Evolutionary conservation across 2,113 vertebrate genomes (phyloP).

Genomic region (Pipra filicauda): DNA sequence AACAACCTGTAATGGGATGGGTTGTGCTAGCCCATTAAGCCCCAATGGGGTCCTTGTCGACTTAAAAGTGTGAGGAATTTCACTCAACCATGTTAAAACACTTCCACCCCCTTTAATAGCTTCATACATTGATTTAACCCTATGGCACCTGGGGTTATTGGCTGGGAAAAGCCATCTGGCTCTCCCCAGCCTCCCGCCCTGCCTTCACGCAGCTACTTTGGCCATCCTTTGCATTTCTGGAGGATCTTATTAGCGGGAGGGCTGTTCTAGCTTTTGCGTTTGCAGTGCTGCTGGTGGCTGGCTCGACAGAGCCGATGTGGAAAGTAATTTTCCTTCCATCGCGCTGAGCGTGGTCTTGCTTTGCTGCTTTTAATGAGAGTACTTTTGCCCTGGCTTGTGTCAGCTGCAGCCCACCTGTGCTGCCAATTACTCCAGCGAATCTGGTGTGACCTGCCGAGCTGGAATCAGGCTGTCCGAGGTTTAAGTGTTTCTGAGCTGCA

Average conservation of each 20-base stretch:
- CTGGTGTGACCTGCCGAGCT: conserved; percentile 6
- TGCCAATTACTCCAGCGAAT: conserved; percentile 54
- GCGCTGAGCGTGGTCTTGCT: background rate
- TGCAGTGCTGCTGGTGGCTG: background rate
- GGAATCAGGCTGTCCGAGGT: conserved; percentile 29
- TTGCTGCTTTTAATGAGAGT: conserved; percentile 56
- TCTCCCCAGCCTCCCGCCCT: background rate
- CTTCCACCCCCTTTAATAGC: conserved; percentile 46
- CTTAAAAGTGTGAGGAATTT: conserved; percentile 60
- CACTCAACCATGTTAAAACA: conserved; percentile 21
- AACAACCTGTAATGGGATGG: conserved; percentile 34
- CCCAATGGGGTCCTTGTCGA: conserved; percentile 10
- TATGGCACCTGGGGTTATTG: background rate
- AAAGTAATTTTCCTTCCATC: background rate
- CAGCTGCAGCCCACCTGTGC: conserved; percentile 54
- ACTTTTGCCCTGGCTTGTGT: conserved; percentile 39
- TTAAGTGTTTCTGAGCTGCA: conserved; percentile 42
- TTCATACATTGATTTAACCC: conserved; percentile 23
- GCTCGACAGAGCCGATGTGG: background rate
- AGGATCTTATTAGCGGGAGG: background rate
- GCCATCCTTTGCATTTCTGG: background rate
- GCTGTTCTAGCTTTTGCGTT: background rate
- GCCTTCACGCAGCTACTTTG: background rate
- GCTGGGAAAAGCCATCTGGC: background rate
- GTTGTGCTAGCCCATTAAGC: conserved; percentile 43